These are phyloP conservation scores for Symphodus melops DNA, from an alignment of 2,113 vertebrate species.

Conservation along the genomic window DNA sequence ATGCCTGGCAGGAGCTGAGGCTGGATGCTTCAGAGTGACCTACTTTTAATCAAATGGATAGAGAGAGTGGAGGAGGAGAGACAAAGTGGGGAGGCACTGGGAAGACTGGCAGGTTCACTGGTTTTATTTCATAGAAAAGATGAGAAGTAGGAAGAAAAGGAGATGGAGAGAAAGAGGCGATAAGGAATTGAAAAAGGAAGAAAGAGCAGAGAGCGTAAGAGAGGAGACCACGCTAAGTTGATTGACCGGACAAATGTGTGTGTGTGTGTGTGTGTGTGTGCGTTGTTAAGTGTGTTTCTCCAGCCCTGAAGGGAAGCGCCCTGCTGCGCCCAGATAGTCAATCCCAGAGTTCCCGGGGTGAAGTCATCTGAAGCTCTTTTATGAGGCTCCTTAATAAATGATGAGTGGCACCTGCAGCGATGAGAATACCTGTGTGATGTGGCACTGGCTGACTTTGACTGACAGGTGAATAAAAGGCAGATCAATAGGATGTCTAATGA, in stretches of 20 bases:
- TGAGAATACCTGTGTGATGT: background rate
- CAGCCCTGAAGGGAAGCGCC: conserved; percentile 38
- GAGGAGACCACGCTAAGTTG: conserved; percentile 9
- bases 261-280: background rate
- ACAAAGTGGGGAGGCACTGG: conserved; percentile 11
- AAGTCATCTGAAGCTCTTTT: conserved; percentile 36
- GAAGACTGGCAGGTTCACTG: background rate
- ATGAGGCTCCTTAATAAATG: conserved; percentile 55
- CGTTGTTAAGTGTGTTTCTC: background rate
- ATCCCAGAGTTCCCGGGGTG: conserved; percentile 42
- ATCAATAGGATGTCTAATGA: background rate
- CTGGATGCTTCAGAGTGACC: conserved; percentile 82
- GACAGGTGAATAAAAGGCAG: background rate
- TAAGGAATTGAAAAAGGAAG: background rate
- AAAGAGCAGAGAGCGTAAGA: conserved; percentile 2
- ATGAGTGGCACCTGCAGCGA: conserved; percentile 46
- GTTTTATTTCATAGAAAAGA: conserved; percentile 40
- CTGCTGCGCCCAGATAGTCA: conserved; percentile 59
- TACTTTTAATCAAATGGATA: conserved; percentile 71
- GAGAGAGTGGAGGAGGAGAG: conserved; percentile 35
- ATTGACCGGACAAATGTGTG: conserved; percentile 14
- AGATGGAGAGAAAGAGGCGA: background rate
- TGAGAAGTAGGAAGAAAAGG: background rate
- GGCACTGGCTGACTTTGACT: background rate
- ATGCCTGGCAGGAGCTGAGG: conserved; percentile 68